Base-by-base conservation (phyloP, 2,797 vertebrate genomes). In the Sebastes hubbsi region DNA sequence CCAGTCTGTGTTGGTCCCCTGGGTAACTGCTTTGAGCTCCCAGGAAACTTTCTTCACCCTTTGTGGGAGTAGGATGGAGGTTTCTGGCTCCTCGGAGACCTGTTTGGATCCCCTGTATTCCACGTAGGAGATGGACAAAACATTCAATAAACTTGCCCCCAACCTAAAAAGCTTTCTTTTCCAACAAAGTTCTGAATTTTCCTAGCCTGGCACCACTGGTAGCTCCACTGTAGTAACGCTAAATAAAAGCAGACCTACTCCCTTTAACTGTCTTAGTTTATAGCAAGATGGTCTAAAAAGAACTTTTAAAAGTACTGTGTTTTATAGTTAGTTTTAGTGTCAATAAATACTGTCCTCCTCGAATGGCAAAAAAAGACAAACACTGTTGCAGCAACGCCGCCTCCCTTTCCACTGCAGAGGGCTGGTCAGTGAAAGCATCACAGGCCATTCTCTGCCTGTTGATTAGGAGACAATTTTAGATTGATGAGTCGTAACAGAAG, bases 401-500 rank as follows among this genome's bases (percentile, higher is more conserved):
- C 16, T 46, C 14, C 30, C 32, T 4, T n/a, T 2, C 25, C 42
- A 9, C 46, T 8, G 4, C 46, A 49, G 46, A 49, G 46, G 46
- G 46, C 46, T 49, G 18, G 46, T 49, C 46, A 18, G 18, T 55
- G 46, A 49, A 49, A 49, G 46, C 46, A 49, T 49, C n/a, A 49
- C 46, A 49, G 18, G 46, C 46, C 46, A 8, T 49, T 49, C 46
- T 49, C 18, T 49, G 46, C 46, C 46, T 49, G 46, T 49, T 49
- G 46, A 49, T 49, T 20, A 49, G 46, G 46, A 49, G 46, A 49
- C 46, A 49, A 49, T 49, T 49, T 49, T 49, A 49, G 46, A 49
- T 49, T 49, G 56, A 73, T 62, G 80, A 87, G 63, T 90, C 32
- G 3, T 67, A 68, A 80, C 78, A 52, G 84, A 56, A 69, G 75